phyloP scores from a whole-genome alignment of 1,140 invertebrate species.

The Tetragonula clypearis region DNA sequence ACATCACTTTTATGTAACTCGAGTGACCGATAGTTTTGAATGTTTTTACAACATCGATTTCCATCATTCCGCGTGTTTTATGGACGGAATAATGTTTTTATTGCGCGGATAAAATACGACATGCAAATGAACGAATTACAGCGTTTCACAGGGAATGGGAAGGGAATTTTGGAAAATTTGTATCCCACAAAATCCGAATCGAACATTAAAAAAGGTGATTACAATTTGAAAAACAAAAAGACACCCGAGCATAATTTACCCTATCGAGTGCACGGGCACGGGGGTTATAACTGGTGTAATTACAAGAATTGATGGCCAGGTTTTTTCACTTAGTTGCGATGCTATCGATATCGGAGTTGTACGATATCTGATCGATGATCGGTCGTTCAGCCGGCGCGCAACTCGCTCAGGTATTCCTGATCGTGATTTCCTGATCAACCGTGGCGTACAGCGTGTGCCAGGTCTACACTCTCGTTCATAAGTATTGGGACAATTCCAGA shows the following conservation, averaged over 20 bases:
- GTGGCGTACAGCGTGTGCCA: slow-evolving; percentile 49
- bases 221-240: background rate
- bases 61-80: background rate
- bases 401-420: slow-evolving; percentile 52
- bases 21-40: background rate
- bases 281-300: background rate
- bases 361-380: slow-evolving; percentile 25
- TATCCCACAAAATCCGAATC: background rate
- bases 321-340: slow-evolving; percentile 7
- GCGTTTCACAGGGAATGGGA: background rate
- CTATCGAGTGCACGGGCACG: background rate
- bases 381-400: slow-evolving; percentile 5
- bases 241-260: background rate
- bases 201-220: background rate
- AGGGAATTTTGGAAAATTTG: background rate
- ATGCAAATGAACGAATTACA: background rate
- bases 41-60: background rate
- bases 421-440: slow-evolving; percentile 72
- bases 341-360: background rate
- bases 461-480: background rate
- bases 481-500: no score
- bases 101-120: background rate
- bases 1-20: background rate
- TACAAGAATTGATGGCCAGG: background rate
- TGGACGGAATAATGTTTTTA: background rate